Base-by-base conservation (phyloP, 2,113 vertebrate species). In the Capreolus pygargus region DNA sequence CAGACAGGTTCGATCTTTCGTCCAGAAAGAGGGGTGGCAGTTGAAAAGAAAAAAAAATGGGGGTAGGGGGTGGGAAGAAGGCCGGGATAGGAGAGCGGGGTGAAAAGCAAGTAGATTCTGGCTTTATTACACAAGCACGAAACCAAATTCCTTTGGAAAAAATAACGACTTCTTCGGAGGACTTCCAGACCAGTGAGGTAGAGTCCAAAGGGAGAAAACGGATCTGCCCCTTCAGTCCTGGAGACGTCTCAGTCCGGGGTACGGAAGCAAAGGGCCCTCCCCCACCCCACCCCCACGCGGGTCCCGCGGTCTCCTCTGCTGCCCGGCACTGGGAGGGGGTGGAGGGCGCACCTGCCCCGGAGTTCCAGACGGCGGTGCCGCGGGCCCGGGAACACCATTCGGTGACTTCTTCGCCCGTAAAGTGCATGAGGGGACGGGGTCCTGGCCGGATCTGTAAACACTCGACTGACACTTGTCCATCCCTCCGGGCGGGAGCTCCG, bases 181-280 rank as follows among this genome's bases (percentile, higher is more conserved):
- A 98, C 97, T 98, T 98, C 98, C 98, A 98, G 98, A 98, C 98
- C 98, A 97, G 98, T 98, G 99, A 99, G 99, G 99, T 99, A 99
- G 98, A 98, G 98, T 97, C 99, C 99, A 92, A 96, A 83, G 98
- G 97, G 98, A 97, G 97, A 84, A 90, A 96, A 92, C 81, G 89
- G 89, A 95, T 89, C 88, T 82, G 95, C 76, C 96, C 98, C 94
- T 82, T 11, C 5, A 89, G 97, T 98, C 94, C 95, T 95, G 97
- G 98, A 96, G 98, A 98, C 98, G 88, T 97, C 91, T 95, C 96
- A 60, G 79, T 52, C 85, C 58, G 84, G 96, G 93, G 76, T 14
- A 11, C 50, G 92, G 92, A 58, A 92, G 92, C 70, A 58, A 45
- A 27, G 54, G 94, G 87, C 23, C 91, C 81, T 81, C 55, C 92